phyloP scores from a whole-genome alignment of 2,797 vertebrate genomes.

The Onychomys leucogaster region DNA sequence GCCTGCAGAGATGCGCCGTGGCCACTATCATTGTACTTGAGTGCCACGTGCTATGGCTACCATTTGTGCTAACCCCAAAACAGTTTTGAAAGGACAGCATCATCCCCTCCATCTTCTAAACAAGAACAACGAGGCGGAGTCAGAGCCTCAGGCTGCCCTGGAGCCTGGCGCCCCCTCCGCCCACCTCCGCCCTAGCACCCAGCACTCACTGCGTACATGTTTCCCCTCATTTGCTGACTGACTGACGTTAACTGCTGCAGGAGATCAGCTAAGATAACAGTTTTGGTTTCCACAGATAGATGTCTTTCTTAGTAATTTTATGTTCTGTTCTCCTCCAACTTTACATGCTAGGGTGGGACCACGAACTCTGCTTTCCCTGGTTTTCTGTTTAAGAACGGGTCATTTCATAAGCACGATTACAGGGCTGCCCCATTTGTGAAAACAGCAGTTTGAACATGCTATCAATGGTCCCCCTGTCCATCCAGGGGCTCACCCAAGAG shows the following conservation, averaged over 20 bases:
- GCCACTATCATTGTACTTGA: not conserved
- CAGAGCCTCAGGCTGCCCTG: not conserved
- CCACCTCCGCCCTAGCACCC: too few relatives aligned
- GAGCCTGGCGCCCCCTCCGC: not conserved
- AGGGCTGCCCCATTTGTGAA: not conserved
- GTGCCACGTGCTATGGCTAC: not conserved
- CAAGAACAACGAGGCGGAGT: not conserved
- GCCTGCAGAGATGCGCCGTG: rapidly evolving
- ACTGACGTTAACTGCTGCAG: rapidly evolving
- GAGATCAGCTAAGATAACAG: not conserved
- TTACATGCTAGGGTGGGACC: not conserved
- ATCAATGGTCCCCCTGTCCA: not conserved
- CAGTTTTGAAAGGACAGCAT: not conserved
- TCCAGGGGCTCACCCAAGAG: not conserved
- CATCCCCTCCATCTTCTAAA: not conserved
- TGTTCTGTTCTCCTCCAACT: not conserved
- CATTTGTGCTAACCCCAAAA: not conserved
- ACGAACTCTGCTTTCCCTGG: not conserved
- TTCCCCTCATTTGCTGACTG: not conserved
- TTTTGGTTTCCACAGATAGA: not conserved
- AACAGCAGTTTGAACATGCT: not conserved
- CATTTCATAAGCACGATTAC: not conserved
- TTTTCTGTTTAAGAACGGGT: not conserved
- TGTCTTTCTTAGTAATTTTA: not conserved
- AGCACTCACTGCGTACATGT: not conserved